Conservation (phyloP, 2,113 vertebrate genomes). For the Ellobius talpinus region DNA sequence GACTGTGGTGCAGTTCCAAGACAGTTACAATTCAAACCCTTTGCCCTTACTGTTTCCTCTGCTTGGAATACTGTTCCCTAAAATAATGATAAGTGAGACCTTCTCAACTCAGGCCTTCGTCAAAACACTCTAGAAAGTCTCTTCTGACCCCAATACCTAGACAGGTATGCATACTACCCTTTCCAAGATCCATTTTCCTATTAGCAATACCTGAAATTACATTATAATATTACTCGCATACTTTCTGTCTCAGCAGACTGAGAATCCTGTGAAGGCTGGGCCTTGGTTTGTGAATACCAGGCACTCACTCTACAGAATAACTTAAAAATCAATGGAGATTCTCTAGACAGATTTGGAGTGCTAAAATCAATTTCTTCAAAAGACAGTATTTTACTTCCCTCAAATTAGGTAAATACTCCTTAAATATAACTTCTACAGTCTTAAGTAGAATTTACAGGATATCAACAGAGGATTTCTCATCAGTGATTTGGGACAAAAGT, state of each 20-base stretch:
- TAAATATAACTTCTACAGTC: background rate
- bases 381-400: background rate
- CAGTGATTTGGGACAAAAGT: background rate
- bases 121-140: slow-evolving; percentile 12
- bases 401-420: slow-evolving; percentile 33
- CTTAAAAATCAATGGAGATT: background rate
- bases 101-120: background rate
- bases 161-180: background rate
- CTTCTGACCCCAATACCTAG: background rate
- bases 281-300: slow-evolving; percentile 20
- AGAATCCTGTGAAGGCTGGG: background rate
- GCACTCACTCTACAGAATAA: background rate
- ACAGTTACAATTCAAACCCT: background rate
- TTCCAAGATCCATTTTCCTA: background rate
- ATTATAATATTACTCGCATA: background rate
- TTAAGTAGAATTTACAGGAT: background rate
- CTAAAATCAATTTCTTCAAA: slow-evolving; percentile 37
- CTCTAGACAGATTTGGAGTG: background rate
- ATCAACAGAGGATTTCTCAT: slow-evolving; percentile 26
- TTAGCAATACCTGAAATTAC: slow-evolving; percentile 2
- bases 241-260: background rate
- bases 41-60: slow-evolving; percentile 18
- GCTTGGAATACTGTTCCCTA: background rate
- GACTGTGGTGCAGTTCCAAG: background rate
- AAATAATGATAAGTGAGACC: slow-evolving; percentile 13